Conservation (phyloP, 35 echinoderm and acorn worm species). For the Strongylocentrotus purpuratus region DNA sequence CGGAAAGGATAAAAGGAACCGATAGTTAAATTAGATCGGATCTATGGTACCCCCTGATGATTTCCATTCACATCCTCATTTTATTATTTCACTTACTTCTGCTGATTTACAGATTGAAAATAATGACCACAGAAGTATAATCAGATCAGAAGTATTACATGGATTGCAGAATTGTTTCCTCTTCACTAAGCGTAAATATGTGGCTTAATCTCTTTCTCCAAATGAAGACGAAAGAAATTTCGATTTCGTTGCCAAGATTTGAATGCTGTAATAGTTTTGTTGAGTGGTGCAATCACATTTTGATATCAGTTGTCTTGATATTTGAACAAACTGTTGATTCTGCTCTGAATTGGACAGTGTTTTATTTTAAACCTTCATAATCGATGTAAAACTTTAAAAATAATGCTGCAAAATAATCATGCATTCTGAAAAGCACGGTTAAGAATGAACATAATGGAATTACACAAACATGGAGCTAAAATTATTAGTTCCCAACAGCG, state of each 20-base stretch:
- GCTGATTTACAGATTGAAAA: neutral
- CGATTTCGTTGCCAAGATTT: neutral
- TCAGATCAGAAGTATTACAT: neutral
- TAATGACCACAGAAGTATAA: neutral
- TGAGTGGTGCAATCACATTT: too few species aligned
- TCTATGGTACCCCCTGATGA: neutral
- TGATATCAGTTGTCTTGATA: too few species aligned
- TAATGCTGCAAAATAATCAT: too few species aligned
- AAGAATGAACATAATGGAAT: too few species aligned
- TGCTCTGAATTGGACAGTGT: too few species aligned
- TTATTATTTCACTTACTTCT: neutral
- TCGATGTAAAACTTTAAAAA: too few species aligned
- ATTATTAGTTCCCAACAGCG: too few species aligned
- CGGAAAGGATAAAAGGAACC: neutral
- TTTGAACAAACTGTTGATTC: too few species aligned
- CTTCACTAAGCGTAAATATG: neutral
- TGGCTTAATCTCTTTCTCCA: neutral
- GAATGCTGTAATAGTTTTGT: too few species aligned
- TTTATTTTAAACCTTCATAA: too few species aligned
- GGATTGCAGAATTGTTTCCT: neutral
- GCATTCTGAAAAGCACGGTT: too few species aligned
- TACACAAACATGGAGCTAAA: too few species aligned
- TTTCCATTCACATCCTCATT: neutral
- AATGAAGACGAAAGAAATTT: neutral
- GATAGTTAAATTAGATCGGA: conserved; percentile 3